phyloP scores from a whole-genome alignment of 2,888 invertebrate genomes.

The Mylabris sibirica region DNA sequence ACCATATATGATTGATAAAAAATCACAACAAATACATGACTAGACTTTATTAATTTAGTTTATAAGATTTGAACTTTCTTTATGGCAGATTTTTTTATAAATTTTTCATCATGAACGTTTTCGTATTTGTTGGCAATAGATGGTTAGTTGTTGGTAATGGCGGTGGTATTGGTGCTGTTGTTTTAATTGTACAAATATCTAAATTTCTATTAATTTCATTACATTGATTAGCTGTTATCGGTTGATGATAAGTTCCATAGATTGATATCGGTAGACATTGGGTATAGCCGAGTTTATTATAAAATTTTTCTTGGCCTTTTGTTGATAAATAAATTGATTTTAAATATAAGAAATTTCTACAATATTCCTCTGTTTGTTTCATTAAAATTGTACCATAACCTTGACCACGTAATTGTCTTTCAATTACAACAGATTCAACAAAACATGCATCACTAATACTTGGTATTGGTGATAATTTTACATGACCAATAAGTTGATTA shows the following conservation, averaged over 20 bases:
- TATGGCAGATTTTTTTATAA: constrained; percentile 22
- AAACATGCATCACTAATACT: constrained; percentile 76
- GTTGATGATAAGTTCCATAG: constrained; percentile 64
- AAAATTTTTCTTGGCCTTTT: constrained; percentile 78
- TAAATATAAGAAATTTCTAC: constrained; percentile 68
- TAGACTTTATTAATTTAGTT: neutral
- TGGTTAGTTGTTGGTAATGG: constrained; percentile 35
- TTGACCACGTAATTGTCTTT: constrained; percentile 73
- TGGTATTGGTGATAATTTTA: constrained; percentile 78
- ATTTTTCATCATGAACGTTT: constrained; percentile 43
- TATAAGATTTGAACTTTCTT: constrained; percentile 1
- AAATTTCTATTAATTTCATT: constrained; percentile 24
- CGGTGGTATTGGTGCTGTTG: constrained; percentile 38
- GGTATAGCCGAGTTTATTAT: constrained; percentile 75
- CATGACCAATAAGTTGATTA: constrained; percentile 75
- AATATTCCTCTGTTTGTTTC: constrained; percentile 77
- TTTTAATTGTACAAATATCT: constrained; percentile 2
- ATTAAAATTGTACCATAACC: constrained; percentile 80
- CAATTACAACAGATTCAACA: constrained; percentile 83
- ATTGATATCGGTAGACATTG: constrained; percentile 75
- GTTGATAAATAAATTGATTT: constrained; percentile 66
- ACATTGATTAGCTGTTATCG: constrained; percentile 31
- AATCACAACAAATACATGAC: constrained; percentile 7
- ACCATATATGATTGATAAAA: constrained; percentile 1
- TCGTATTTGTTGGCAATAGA: constrained; percentile 20